Percentiles rank a stretch among this genome's conserved stretches.
Conservation (phyloP, 1,140 invertebrate genomes). For the Rhyacophila brunnea region DNA sequence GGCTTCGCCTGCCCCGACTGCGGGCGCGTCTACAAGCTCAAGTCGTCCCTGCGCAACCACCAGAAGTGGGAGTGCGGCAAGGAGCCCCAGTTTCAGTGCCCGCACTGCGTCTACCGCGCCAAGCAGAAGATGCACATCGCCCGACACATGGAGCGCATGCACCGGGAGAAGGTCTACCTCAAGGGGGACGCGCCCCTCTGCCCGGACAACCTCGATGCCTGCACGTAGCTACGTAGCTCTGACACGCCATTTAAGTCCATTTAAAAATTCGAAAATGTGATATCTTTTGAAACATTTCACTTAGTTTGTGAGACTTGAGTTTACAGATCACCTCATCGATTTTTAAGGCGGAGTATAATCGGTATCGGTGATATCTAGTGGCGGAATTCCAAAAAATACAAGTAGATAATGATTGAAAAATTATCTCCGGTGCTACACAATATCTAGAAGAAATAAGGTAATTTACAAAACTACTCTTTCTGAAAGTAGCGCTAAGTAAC, state of each 20-base stretch:
- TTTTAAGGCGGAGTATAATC: too few species aligned
- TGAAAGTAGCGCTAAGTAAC: too few species aligned
- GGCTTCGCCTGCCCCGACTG: constrained; percentile 76
- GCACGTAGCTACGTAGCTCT: constrained; percentile 46
- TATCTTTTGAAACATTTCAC: too few species aligned
- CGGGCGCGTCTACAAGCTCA: constrained; percentile 79
- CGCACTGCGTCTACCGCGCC: constrained; percentile 77
- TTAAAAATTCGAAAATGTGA: too few species aligned
- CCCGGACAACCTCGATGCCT: constrained; percentile 54
- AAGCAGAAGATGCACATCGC: constrained; percentile 86
- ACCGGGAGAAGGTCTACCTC: constrained; percentile 68
- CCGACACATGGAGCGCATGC: constrained; percentile 83
- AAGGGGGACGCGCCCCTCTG: constrained; percentile 50
- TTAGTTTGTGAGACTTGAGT: too few species aligned
- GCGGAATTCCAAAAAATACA: too few species aligned
- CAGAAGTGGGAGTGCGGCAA: constrained; percentile 87
- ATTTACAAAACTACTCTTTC: too few species aligned
- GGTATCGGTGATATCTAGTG: too few species aligned
- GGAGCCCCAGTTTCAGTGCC: constrained; percentile 80
- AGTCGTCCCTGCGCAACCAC: constrained; percentile 79
- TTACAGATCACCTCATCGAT: too few species aligned
- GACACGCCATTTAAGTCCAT: background rate
- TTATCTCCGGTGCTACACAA: too few species aligned
- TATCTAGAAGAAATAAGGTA: too few species aligned
- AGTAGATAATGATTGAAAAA: too few species aligned